A percentile compares a stretch with the other conserved stretches of the same genome.
phyloP scores from a whole-genome alignment of 2,797 vertebrate genomes.

The Adrianichthys oophorus region DNA sequence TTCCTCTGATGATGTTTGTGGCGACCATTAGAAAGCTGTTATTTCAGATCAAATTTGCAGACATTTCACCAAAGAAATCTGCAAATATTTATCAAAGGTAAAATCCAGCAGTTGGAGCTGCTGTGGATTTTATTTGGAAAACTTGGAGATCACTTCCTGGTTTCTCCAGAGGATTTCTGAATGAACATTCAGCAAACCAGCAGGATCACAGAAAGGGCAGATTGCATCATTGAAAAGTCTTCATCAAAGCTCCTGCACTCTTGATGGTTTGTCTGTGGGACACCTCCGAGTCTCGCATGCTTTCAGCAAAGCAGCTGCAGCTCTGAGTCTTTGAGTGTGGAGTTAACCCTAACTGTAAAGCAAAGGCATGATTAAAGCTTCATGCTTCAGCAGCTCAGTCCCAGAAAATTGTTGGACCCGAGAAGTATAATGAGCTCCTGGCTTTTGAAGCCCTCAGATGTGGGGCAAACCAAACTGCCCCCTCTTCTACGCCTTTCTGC shows the following conservation, averaged over 20 bases:
- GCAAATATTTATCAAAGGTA: too few species aligned
- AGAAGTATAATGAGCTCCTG: not conserved
- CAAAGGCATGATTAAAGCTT: slow-evolving; percentile 1
- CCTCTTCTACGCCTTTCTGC: slow-evolving; percentile 1
- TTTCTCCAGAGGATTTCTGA: too few species aligned
- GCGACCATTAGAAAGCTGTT: too few species aligned
- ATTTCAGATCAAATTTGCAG: too few species aligned
- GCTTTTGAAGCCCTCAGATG: not conserved
- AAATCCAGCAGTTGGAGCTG: too few species aligned
- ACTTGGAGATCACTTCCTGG: not conserved
- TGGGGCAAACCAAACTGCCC: not conserved
- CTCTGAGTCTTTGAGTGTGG: not conserved
- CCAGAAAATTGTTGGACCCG: not conserved
- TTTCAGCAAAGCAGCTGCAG: not conserved
- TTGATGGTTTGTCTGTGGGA: not conserved
- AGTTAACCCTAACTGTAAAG: not conserved
- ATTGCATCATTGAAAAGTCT: not conserved
- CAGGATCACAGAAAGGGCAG: not conserved
- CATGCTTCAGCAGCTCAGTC: not conserved
- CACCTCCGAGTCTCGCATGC: not conserved
- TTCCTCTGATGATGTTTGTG: too few species aligned
- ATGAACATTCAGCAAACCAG: not conserved
- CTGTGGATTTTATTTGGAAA: too few species aligned
- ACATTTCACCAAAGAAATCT: too few species aligned
- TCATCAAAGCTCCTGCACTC: too few species aligned